These are phyloP conservation scores for Steatornis caripensis DNA, from an alignment of 2,113 vertebrate species.

Conservation along the genomic window DNA sequence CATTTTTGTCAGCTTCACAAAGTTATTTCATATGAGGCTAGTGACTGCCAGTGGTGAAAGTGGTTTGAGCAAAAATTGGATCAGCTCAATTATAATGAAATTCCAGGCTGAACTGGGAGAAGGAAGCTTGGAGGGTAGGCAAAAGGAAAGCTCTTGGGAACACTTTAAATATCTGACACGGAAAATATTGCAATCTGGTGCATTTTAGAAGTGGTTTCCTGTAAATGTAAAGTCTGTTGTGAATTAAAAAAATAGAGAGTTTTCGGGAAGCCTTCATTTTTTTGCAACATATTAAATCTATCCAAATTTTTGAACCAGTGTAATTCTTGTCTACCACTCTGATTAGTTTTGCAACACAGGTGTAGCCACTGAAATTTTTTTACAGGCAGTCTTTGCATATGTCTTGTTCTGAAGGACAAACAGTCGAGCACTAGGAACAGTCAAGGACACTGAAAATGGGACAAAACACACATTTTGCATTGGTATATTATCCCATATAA, in stretches of 20 bases:
- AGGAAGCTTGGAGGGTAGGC: conserved; percentile 41
- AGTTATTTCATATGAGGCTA: conserved; percentile 44
- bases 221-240: conserved; percentile 64
- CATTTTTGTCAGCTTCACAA: conserved; percentile 52
- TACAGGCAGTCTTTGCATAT: not conserved
- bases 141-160: conserved; percentile 37
- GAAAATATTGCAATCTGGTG: conserved; percentile 66
- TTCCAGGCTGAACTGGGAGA: conserved; percentile 40
- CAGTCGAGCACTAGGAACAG: not conserved
- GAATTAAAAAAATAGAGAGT: conserved; percentile 44
- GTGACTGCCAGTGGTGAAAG: conserved; percentile 54
- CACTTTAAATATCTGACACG: conserved; percentile 50
- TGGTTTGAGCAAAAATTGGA: conserved; percentile 60
- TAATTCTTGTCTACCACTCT: not conserved
- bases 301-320: not conserved
- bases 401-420: not conserved
- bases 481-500: not conserved
- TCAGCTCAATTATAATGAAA: conserved; percentile 56
- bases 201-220: conserved; percentile 64
- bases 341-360: conserved; percentile 47
- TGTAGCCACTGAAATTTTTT: not conserved
- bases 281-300: not conserved
- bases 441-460: not conserved
- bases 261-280: conserved; percentile 59
- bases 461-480: not conserved